Evolutionary conservation across 2,888 invertebrate genomes (phyloP).

Genomic region (Drosophila diplacantha): DNA sequence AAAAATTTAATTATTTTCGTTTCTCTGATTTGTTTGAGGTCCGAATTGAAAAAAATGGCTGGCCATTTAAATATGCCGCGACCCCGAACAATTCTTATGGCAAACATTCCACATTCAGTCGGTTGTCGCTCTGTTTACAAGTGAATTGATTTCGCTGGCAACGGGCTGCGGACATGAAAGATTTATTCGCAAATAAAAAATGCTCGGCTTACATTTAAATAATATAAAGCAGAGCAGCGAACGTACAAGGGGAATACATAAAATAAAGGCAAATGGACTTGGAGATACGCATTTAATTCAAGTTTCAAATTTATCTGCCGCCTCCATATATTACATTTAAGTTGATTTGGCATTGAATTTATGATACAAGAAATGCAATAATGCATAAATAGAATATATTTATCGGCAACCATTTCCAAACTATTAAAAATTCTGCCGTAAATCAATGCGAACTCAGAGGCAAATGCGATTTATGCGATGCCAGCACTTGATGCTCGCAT

Average conservation of each 20-base stretch:
- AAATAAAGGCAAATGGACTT: background rate
- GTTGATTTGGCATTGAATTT: slow-evolving; percentile 38
- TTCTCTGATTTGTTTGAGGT: slow-evolving; percentile 35
- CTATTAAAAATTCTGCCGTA: slow-evolving; percentile 53
- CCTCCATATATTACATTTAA: slow-evolving; percentile 5
- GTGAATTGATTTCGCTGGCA: slow-evolving; percentile 30
- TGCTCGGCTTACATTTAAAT: slow-evolving; percentile 5
- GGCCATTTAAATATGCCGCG: slow-evolving; percentile 22
- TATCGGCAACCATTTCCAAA: slow-evolving; percentile 53
- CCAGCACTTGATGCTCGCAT: slow-evolving; percentile 23
- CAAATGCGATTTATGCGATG: slow-evolving; percentile 49
- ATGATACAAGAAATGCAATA: slow-evolving; percentile 32
- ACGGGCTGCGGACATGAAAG: slow-evolving; percentile 19
- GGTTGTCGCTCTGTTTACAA: slow-evolving; percentile 28
- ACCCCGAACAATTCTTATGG: slow-evolving; percentile 18
- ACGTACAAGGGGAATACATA: background rate
- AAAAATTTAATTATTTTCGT: slow-evolving; percentile 43
- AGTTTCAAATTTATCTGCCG: slow-evolving; percentile 5
- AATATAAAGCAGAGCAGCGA: slow-evolving; percentile 8
- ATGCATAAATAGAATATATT: slow-evolving; percentile 44
- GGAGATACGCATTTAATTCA: slow-evolving; percentile 3
- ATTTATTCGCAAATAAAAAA: slow-evolving; percentile 8
- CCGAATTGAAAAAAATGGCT: slow-evolving; percentile 10
- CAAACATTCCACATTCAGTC: slow-evolving; percentile 24
- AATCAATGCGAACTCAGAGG: slow-evolving; percentile 46